Conservation (phyloP, 1,140 invertebrate species). For the Calephelis virginiensis region DNA sequence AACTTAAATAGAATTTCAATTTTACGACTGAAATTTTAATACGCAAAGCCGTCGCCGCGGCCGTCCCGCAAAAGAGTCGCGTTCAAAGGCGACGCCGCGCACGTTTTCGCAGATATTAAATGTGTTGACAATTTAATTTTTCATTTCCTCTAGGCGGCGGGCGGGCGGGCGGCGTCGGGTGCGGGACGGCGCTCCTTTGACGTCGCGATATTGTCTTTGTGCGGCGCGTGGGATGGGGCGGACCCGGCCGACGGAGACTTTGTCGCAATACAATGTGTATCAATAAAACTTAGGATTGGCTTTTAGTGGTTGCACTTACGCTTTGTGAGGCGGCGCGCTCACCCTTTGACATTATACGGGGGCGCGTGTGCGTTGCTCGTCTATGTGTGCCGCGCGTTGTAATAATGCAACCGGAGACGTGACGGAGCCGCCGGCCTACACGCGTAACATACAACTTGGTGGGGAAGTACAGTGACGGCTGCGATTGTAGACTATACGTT, state of each 20-base stretch:
- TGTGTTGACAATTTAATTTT: constrained; percentile 79
- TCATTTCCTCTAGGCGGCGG: constrained; percentile 73
- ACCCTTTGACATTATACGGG: constrained; percentile 73
- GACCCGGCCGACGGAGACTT: constrained; percentile 70
- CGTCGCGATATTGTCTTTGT: constrained; percentile 78
- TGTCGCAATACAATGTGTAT: constrained; percentile 79
- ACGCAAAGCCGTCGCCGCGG: constrained; percentile 64
- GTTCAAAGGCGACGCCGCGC: constrained; percentile 72
- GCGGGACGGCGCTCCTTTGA: constrained; percentile 66
- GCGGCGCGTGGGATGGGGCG: constrained; percentile 66
- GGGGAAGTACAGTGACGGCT: neutral
- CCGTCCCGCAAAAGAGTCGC: constrained; percentile 59
- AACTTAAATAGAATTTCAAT: constrained; percentile 75
- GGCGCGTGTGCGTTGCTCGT: constrained; percentile 37
- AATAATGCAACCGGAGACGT: constrained; percentile 50
- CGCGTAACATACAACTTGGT: neutral
- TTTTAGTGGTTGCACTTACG: constrained; percentile 79
- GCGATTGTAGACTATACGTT: neutral
- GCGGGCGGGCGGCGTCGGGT: constrained; percentile 47
- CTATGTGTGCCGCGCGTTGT: constrained; percentile 32
- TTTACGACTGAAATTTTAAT: constrained; percentile 73
- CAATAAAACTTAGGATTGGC: constrained; percentile 79
- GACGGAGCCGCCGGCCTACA: constrained; percentile 38
- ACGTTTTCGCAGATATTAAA: constrained; percentile 78
- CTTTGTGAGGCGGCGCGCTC: constrained; percentile 72